Percentiles rank a stretch among this genome's conserved stretches.
phyloP scores from a whole-genome alignment of 2,797 vertebrate species.

The Microtus agrestis region DNA sequence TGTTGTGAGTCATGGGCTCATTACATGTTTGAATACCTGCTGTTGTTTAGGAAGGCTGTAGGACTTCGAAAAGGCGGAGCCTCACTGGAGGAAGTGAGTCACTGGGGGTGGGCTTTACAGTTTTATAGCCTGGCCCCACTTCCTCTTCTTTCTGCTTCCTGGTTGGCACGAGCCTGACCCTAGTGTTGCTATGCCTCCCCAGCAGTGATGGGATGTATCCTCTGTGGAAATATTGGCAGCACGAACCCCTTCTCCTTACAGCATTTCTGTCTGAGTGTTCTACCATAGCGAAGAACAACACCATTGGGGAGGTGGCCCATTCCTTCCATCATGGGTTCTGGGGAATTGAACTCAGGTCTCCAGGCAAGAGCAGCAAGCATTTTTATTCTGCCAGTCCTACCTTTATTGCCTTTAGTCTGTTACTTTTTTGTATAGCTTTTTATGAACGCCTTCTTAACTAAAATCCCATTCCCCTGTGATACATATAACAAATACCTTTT shows the following conservation, averaged over 20 bases:
- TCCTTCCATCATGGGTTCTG: background rate
- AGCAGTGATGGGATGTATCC: no score
- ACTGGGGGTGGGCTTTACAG: background rate
- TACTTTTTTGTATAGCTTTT: conserved; percentile 16
- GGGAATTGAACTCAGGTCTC: background rate
- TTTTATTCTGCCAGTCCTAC: background rate
- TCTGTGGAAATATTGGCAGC: background rate
- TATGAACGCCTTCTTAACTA: background rate
- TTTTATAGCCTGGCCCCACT: background rate
- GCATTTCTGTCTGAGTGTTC: background rate
- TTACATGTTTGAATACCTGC: background rate
- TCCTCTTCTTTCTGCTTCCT: background rate
- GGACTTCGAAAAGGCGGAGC: background rate
- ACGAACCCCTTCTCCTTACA: background rate
- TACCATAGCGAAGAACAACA: background rate
- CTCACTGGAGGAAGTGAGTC: background rate
- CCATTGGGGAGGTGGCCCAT: background rate
- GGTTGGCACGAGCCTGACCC: background rate
- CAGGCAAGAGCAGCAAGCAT: background rate
- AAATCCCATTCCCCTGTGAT: background rate
- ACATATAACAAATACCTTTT: background rate
- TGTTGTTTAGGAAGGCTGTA: background rate
- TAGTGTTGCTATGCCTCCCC: background rate
- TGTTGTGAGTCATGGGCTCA: background rate
- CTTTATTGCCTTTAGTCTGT: background rate